Base-by-base conservation (phyloP, 1,140 invertebrate genomes). In the Manduca sexta region DNA sequence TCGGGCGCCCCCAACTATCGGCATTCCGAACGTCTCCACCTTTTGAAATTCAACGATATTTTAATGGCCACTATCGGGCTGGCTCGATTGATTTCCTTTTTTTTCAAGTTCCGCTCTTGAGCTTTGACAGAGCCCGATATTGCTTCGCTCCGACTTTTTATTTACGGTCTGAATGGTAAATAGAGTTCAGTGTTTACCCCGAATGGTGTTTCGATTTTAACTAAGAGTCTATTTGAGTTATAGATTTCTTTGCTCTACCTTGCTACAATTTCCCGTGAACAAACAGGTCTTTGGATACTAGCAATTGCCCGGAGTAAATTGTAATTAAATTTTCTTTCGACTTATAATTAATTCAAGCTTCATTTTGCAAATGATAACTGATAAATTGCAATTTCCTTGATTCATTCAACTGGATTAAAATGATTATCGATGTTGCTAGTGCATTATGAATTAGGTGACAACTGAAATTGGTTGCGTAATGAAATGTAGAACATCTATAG, bases 21-120 rank as follows among this genome's bases (percentile, higher is more conserved):
- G 46, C 51, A 55, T 60, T 66, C 50, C 39, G 55, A 60, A 59
- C 56, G 64, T 60, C 60, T 60, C 49, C 44, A 66, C 67, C 64
- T 71, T 77, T 74, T 74, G 69, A 78, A 74, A 74, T 69, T 74
- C 69, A 69, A 79, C 75, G 64, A 76, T 79, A 79, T 82, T 83
- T 79, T 79, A 79, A 83, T 77, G 64, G 68, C 73, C 72, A 74
- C 70, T 78, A 73, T 79, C 64, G 69, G 64, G 53, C 45, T 62
- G 64, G 52, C 47, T 60, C 65, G 56, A 64, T 65, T 74, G 60
- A 57, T 70, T 74, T 61, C 44, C 44, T 46, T 15, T 64, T 64
- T 70, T 72, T 62, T 64, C 49, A 54, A 64, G 59, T 71, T 72
- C 61, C 60, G 64, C 57, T 52, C 56, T 63, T 56, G 51, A 60